phyloP scores from a whole-genome alignment of 2,797 vertebrate species.

The Diceros bicornis region DNA sequence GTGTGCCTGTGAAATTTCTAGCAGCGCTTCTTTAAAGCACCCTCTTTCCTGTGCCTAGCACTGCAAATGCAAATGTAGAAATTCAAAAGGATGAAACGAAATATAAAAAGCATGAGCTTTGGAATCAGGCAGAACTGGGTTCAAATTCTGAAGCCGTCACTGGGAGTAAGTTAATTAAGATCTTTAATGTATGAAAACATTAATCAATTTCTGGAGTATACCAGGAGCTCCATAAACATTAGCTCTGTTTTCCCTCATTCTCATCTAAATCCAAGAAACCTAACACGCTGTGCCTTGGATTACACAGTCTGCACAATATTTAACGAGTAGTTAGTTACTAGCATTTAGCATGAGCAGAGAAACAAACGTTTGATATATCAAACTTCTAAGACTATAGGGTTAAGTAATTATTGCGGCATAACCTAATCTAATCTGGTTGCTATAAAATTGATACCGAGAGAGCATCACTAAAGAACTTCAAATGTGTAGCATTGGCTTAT shows the following conservation, averaged over 20 bases:
- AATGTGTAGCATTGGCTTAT: background rate
- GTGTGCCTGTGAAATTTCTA: background rate
- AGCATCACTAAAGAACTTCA: background rate
- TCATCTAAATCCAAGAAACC: background rate
- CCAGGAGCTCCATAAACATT: background rate
- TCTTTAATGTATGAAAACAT: background rate
- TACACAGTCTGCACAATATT: background rate
- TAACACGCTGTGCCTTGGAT: background rate
- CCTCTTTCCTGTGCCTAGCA: background rate
- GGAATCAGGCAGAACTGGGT: background rate
- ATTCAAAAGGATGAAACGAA: background rate
- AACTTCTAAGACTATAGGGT: background rate
- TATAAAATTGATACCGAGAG: background rate
- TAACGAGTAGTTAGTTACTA: background rate
- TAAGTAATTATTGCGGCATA: background rate
- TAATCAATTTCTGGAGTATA: background rate
- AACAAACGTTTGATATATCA: background rate
- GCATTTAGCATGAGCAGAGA: background rate
- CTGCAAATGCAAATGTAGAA: background rate
- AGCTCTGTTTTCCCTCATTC: background rate
- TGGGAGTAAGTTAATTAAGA: background rate
- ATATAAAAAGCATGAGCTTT: background rate
- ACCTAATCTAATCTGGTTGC: background rate
- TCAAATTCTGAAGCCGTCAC: background rate
- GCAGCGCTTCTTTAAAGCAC: background rate